Base-by-base conservation (phyloP, 1,140 invertebrate genomes). In the Aphidius gifuensis region DNA sequence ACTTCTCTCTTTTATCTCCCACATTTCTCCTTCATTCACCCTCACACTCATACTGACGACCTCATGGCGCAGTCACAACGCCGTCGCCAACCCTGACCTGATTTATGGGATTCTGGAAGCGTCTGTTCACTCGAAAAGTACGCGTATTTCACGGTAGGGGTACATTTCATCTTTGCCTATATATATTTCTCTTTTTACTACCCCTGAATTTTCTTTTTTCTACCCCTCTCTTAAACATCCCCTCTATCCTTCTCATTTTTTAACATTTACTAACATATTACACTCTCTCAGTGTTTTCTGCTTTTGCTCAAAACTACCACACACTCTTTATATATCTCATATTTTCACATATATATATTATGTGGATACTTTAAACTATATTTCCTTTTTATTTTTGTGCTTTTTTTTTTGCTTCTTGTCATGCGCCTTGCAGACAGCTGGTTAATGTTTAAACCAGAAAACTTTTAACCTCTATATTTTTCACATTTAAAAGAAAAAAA, bases 71-170 rank as follows among this genome's bases (percentile, higher is more conserved):
- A 58, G 45, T 55, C 48, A 53, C 58, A 71, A 70, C 76, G 68
- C 70, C 72, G 72, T 71, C 66, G 75, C 74, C 77, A 80, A 81
- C 79, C 79, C 79, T 81, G 79, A 81, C 79, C 79, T 80, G 78
- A 81, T 81, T 81, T 81, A 81, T 81, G 78, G 74, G 78, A 81
- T 78, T 78, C 77, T 78, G 70, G 73, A 79, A 80, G 69, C 75
- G 75, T 79, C 76, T 78, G 77, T 46, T 62, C 69, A 67, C 67
- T 69, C 68, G 70, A 61, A 66, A 66, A 69, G 53, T 55, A 42
- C 71, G 71, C 71, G 71, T 74, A 72, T 73, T 76, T 67, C 68
- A 68, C 62, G 66, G 64, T 66, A 60, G 56, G 23, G 23, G 23
- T 57, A 56, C 59, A 55, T 62, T 53, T 62, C 16, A 21, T 54